phyloP scores from a whole-genome alignment of 2,797 vertebrate genomes.

The Semaprochilodus insignis region DNA sequence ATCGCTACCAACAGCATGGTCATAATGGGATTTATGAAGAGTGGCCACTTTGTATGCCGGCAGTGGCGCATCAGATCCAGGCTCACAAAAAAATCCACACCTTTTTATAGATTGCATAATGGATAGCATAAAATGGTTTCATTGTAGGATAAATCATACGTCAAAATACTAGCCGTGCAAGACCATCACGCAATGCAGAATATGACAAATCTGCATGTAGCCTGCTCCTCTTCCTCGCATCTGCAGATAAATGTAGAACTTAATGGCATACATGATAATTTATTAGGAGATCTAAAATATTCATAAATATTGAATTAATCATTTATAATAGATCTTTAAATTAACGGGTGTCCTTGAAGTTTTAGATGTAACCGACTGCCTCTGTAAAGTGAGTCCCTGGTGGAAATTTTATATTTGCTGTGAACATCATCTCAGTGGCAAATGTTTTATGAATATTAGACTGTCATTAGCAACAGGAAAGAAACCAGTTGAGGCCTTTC shows the following conservation, averaged over 20 bases:
- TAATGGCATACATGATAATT: constrained; percentile 84
- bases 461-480: constrained; percentile 37
- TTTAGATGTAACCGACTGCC: constrained; percentile 73
- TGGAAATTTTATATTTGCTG: constrained; percentile 76
- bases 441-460: constrained; percentile 77
- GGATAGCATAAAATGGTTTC: constrained; percentile 80
- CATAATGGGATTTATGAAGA: constrained; percentile 63
- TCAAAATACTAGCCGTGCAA: constrained; percentile 70
- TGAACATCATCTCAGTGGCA: constrained; percentile 72
- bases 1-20: constrained; percentile 47
- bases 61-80: constrained; percentile 37
- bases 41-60: constrained; percentile 61
- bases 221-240: constrained; percentile 60
- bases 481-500: background rate
- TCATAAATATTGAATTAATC: constrained; percentile 88
- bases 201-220: constrained; percentile 72
- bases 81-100: constrained; percentile 57
- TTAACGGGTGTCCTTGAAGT: constrained; percentile 82
- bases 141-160: constrained; percentile 80
- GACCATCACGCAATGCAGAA: constrained; percentile 71
- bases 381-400: constrained; percentile 55
- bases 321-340: constrained; percentile 86
- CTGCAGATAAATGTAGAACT: constrained; percentile 74
- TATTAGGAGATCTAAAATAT: constrained; percentile 84
- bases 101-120: constrained; percentile 71